A percentile compares a stretch with the other conserved stretches of the same genome.
phyloP scores from a whole-genome alignment of 2,113 vertebrate species.

The Sturnus vulgaris region DNA sequence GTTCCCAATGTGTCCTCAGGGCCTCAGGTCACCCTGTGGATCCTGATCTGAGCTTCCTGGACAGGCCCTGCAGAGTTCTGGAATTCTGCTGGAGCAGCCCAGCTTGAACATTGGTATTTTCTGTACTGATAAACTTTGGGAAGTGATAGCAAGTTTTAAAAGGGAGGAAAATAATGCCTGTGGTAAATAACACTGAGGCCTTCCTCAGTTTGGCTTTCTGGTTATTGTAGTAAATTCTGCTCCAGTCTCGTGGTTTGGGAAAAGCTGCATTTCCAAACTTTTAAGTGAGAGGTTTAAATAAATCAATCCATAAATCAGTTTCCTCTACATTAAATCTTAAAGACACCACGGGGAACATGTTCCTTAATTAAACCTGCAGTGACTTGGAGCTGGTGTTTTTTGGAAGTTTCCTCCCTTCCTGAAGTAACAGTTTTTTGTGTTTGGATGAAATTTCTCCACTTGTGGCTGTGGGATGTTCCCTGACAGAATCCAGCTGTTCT shows the following conservation, averaged over 20 bases:
- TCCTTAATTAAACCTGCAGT: background rate
- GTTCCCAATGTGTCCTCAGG: background rate
- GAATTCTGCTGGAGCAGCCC: background rate
- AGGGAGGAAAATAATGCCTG: accelerated
- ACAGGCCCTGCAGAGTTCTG: background rate
- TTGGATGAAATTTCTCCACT: background rate
- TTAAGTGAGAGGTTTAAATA: background rate
- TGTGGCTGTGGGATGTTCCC: background rate
- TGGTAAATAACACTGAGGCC: background rate
- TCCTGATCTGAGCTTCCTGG: background rate
- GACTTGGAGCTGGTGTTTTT: background rate
- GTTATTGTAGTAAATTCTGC: background rate
- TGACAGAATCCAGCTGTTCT: background rate
- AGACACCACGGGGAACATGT: accelerated
- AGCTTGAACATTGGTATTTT: background rate
- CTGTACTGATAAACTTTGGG: background rate
- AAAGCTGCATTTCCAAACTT: background rate
- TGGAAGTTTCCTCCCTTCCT: background rate
- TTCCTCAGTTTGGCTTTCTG: background rate
- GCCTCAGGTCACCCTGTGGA: background rate
- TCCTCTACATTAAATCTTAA: background rate
- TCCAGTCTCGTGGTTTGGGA: background rate
- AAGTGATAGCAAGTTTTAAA: background rate
- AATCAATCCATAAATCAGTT: background rate
- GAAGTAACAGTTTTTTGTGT: background rate